Base-by-base conservation (phyloP, 2,113 vertebrate species). In the Gobius niger region DNA sequence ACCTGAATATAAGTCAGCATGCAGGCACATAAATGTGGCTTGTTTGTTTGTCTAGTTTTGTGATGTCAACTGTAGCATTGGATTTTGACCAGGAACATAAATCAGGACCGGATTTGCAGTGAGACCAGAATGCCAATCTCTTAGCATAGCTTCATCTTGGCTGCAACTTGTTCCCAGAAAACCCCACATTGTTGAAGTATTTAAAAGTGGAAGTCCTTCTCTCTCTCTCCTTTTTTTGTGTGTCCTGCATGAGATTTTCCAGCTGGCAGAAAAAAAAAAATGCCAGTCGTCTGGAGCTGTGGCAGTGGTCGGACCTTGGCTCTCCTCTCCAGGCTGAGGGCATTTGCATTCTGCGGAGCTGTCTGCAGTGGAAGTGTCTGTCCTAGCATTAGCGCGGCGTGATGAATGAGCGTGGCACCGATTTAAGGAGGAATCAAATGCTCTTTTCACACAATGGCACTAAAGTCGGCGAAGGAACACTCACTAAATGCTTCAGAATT, bases 211-310 rank as follows among this genome's bases (percentile, higher is more conserved):
- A 87, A 47, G 85, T 72, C 66, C 57, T 40, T 73, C 75, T 56
- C 66, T 44, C 18, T 64, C 82, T 71, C 24, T 83, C 80, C 82
- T n/a, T n/a, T n/a, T n/a, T n/a, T n/a, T n/a, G n/a, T n/a, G n/a
- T n/a, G n/a, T n/a, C n/a, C n/a, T n/a, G n/a, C 77, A 68, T 82
- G 69, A 82, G 40, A 67, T 83, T 89, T 90, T 89, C 85, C 85
- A 89, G 68, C 66, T 70, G 42, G 0, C 24, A 52, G 9, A 2
- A 8, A 9, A 18, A 62, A 64, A 63, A 79, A 61, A 54, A 81
- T 41, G 40, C 73, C 69, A 53, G 41, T 47, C 34, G 61, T 81
- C 68, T 69, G 82, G 84, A 86, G 83, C 87, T 82, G 63, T 59
- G 70, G 73, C 73, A 65, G 77, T 62, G 76, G 81, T 78, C 70